Conservation (phyloP, 2,797 vertebrate genomes). For the Manis javanica region DNA sequence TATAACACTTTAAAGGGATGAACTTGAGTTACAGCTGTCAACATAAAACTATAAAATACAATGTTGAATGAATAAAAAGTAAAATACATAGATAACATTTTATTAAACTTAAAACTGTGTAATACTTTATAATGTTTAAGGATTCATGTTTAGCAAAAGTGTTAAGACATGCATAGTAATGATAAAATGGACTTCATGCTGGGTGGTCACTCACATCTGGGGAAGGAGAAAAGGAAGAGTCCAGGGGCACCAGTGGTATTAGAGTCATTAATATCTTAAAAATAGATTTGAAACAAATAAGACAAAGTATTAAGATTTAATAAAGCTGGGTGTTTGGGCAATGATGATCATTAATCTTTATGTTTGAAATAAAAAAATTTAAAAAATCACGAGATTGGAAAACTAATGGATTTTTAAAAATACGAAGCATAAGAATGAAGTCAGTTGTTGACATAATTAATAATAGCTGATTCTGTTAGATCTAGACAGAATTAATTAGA, state of each 20-base stretch:
- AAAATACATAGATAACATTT: not conserved
- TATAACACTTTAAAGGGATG: not conserved
- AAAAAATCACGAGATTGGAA: not conserved
- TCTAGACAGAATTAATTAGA: not conserved
- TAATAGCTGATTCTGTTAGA: not conserved
- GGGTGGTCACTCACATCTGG: not conserved
- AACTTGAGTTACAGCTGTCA: not conserved
- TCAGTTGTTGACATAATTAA: not conserved
- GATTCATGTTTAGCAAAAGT: not conserved
- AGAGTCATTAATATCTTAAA: not conserved
- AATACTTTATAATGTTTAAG: not conserved
- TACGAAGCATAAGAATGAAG: not conserved
- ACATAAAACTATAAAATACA: not conserved
- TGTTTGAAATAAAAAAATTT: not conserved
- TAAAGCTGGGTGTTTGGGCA: not conserved
- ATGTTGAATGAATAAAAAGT: not conserved
- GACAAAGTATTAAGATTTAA: not conserved
- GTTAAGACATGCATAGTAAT: not conserved
- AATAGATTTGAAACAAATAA: not conserved
- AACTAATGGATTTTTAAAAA: not conserved
- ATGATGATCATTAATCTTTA: not conserved
- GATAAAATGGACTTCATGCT: not conserved
- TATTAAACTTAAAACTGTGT: not conserved
- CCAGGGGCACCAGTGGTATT: not conserved
- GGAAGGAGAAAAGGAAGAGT: not conserved